Base-by-base conservation (phyloP, 2,113 vertebrate genomes). In the Atrichornis clamosus region DNA sequence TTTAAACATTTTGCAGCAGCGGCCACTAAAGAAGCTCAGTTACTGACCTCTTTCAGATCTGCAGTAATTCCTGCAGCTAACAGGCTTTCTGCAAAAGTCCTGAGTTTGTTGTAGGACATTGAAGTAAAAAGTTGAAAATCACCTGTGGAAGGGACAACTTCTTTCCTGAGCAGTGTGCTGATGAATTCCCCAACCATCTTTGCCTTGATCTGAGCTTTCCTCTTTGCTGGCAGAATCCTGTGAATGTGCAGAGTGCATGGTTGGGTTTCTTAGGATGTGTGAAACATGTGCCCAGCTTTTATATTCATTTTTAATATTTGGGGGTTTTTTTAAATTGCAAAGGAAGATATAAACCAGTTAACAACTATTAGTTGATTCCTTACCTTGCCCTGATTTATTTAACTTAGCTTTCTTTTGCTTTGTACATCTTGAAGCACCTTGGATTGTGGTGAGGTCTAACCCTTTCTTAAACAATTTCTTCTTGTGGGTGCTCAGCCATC, bases 101-200 rank as follows among this genome's bases (percentile, higher is more conserved):
- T 52, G 7, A 27, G 52, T 95, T 95, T 95, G 81, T 72, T 95
- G 53, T 19, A 77, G 59, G 63, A 62, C 5, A 22, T 32, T 14
- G 81, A 94, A 87, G 33, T 46, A 41, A 70, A 28, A 56, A 84
- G 82, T 72, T 97, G 74, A 75, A 85, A 86, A 86, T 87, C 68
- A 47, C 39, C 68, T 53, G 63, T 90, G 62, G 33, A 91, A 96
- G 59, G 79, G 86, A 55, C 64, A 76, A 17, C 37, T 65, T 76
- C 89, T 72, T 55, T 82, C 88, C 89, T 90, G 24, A 46, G 47
- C 9, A 39, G 94, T 68, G 87, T 93, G 83, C 85, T 96, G 92
- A 94, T 95, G 79, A 96, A 84, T 94, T 96, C 89, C 87, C 72
- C 59, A 93, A 76, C 59, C 49, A 49, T 68, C 80, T 91, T 21